Conservation (phyloP, 1,140 invertebrate species). For the Schlechtendalia chinensis region DNA sequence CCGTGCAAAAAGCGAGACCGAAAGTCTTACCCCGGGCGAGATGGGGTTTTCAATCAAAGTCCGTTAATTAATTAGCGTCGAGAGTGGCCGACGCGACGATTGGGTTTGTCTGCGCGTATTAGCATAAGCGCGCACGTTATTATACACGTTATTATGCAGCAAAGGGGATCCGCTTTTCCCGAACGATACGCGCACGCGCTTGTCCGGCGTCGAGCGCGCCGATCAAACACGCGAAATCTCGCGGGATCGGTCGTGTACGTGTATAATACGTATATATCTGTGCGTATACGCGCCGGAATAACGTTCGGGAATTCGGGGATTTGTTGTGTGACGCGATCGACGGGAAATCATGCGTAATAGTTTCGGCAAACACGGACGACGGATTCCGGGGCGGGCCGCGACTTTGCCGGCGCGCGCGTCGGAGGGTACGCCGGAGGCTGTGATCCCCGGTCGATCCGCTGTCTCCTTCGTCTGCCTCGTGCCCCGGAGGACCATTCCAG, state of each 20-base stretch:
- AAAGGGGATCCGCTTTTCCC: background rate
- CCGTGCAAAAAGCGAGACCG: slow-evolving; percentile 35
- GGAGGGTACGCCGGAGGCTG: no score
- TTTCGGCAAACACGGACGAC: slow-evolving; percentile 47
- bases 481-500: no score
- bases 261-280: background rate
- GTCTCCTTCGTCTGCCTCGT: no score
- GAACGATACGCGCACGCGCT: background rate
- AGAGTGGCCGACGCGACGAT: slow-evolving; percentile 14
- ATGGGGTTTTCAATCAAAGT: slow-evolving; percentile 27
- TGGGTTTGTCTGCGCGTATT: no score
- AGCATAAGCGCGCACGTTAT: no score
- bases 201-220: background rate
- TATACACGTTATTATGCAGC: no score
- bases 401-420: background rate
- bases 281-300: background rate
- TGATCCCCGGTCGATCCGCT: no score
- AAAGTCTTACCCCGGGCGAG: no score
- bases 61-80: slow-evolving; percentile 44
- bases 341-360: slow-evolving; percentile 47
- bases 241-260: background rate
- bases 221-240: background rate
- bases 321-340: slow-evolving; percentile 45
- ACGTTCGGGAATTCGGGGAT: no score
- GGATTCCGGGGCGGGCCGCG: background rate